Evolutionary conservation across 2,113 vertebrate genomes (phyloP).

Genomic region (Macquaria ambigua): DNA sequence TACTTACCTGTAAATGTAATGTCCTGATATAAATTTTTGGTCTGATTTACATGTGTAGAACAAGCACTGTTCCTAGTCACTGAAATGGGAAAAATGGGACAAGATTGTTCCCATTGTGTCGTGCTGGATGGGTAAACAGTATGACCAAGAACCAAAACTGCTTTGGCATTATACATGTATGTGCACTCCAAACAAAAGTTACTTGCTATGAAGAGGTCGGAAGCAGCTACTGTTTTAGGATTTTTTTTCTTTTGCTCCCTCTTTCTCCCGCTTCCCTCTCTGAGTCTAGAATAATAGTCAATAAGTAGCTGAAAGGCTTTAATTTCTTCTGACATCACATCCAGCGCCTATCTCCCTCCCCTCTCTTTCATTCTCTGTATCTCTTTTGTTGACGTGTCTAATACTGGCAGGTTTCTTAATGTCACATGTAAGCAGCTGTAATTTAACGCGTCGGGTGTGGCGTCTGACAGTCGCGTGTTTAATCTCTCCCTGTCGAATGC

Average conservation of each 20-base stretch:
- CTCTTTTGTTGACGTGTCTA: constrained; percentile 61
- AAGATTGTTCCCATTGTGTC: not conserved
- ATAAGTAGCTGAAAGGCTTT: constrained; percentile 71
- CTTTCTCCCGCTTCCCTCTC: constrained; percentile 14
- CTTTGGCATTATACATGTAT: not conserved
- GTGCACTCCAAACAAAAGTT: constrained; percentile 6
- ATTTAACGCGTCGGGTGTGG: constrained; percentile 78
- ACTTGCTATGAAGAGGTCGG: constrained; percentile 30
- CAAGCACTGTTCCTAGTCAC: not conserved
- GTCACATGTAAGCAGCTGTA: constrained; percentile 75
- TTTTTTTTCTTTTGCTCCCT: constrained; percentile 1
- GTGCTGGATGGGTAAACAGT: not conserved
- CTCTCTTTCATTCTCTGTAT: constrained; percentile 44
- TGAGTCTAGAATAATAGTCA: constrained; percentile 55
- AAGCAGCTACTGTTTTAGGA: constrained; percentile 9
- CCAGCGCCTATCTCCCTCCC: constrained; percentile 37
- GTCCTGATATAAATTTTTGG: not conserved
- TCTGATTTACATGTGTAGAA: constrained; percentile 1
- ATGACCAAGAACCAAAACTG: not conserved
- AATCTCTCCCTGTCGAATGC: constrained; percentile 66
- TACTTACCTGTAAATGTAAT: not conserved
- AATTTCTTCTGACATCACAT: constrained; percentile 65
- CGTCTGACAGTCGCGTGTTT: constrained; percentile 71
- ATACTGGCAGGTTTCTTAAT: constrained; percentile 69
- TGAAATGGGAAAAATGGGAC: not conserved